Evolutionary conservation across 2,113 vertebrate species (phyloP).

Genomic region (Callaeas wilsoni): DNA sequence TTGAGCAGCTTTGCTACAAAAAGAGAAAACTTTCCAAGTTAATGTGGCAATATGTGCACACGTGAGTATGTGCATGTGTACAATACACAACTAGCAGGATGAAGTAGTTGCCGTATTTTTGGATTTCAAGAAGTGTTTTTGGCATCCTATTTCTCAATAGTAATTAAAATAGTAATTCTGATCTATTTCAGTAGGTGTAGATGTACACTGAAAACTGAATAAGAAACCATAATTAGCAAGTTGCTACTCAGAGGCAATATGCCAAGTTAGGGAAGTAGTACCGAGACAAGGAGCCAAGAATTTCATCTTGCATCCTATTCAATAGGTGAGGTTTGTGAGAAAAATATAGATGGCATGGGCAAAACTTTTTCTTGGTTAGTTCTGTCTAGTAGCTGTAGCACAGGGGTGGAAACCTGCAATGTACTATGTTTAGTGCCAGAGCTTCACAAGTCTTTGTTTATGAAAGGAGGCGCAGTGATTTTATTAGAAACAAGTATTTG

Average conservation of each 20-base stretch:
- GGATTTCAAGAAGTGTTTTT: neutral
- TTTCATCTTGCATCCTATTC: neutral
- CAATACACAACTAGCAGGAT: neutral
- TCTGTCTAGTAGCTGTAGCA: neutral
- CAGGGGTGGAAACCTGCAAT: neutral
- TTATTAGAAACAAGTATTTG: neutral
- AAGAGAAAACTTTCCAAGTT: neutral
- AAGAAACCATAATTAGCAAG: neutral
- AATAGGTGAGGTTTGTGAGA: neutral
- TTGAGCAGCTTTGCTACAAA: neutral
- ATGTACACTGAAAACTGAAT: neutral
- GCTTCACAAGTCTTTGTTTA: neutral
- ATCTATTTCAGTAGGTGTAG: neutral
- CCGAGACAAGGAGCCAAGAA: neutral
- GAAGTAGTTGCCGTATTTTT: neutral
- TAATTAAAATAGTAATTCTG: slow-evolving; percentile 7
- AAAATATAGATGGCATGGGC: neutral
- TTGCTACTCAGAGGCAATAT: neutral
- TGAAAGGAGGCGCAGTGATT: neutral
- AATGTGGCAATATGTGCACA: neutral
- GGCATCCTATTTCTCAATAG: neutral
- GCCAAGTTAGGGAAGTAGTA: neutral
- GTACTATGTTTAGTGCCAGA: neutral
- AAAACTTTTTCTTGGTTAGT: neutral
- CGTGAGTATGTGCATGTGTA: neutral